Evolutionary conservation across 2,797 vertebrate species (phyloP), one percentile per base, ranked within the genome.

Genomic region (Bufotes viridis): DNA sequence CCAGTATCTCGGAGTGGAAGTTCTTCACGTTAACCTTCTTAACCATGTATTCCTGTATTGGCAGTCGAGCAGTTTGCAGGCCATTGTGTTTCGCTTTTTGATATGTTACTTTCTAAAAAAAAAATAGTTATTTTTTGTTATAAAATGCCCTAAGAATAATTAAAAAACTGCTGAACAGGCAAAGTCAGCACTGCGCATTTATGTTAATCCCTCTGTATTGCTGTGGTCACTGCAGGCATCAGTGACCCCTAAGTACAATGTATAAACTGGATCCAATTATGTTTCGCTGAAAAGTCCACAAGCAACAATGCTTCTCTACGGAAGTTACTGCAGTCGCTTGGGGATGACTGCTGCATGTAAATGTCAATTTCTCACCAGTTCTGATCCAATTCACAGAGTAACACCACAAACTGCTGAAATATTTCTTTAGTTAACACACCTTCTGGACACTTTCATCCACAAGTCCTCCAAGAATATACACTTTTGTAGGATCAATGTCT

Each of bases 371-470:
- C 29, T 34, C 29, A 34, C 29, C 29, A 1, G 29, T 34, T 34
- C 29, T 34, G 29, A 34, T 34, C 3, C 29, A 34, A 3, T 34
- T 42, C 42, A 42, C 42, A 67, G 8, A 49, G 2, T 42, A 18
- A 74, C 34, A 74, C 29, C 24, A 69, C 12, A 69, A 9, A 20
- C 1, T 42, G 18, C 17, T 20, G 6, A 74, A 58, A 65, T 85
- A 22, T 24, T 17, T 42, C 15, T 65, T 26, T 49, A 20, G 29
- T 57, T 67, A 76, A 83, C 78, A n/a, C 90, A 97, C 98, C 96
- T 98, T 99, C 91, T 96, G 96, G 92, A 99, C 94, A 90, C 96
- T 98, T 94, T 99, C 98, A 78, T 99, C 98, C 90, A 99, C 98
- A 63, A 99, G 94, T n/a, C 98, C 98, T n/a, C 98, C 98, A 0